Conservation (phyloP, 2,797 vertebrate genomes). For the Arctocebus calabarensis region DNA sequence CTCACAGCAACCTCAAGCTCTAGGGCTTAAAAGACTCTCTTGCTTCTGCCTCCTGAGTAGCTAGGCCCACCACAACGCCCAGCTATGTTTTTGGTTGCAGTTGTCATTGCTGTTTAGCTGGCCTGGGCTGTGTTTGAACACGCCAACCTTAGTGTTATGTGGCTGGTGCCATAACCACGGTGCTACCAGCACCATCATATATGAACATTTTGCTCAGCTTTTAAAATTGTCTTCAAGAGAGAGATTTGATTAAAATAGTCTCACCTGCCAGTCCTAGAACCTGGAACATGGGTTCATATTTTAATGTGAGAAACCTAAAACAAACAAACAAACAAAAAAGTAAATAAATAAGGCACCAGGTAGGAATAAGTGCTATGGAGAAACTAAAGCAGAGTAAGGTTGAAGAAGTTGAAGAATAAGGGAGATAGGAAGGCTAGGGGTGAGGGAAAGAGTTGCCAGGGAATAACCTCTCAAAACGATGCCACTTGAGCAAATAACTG, state of each 20-base stretch:
- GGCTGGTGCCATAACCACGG: too few species aligned
- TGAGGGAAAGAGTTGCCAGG: not conserved
- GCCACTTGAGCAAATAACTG: not conserved
- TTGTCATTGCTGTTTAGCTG: too few species aligned
- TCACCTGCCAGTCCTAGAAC: not conserved
- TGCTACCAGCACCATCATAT: too few species aligned
- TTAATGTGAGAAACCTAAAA: not conserved
- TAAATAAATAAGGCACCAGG: not conserved
- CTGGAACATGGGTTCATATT: not conserved
- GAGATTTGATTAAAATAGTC: not conserved
- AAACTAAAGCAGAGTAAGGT: not conserved
- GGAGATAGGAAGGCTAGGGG: not conserved
- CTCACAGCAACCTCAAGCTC: too few species aligned
- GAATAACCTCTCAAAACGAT: not conserved
- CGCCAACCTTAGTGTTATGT: too few species aligned
- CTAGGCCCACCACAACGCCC: too few species aligned
- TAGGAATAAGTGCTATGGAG: not conserved
- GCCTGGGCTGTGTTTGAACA: too few species aligned
- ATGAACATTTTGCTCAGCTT: not conserved
- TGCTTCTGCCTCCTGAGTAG: too few species aligned
- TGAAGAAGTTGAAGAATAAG: too few species aligned
- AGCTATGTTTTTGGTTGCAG: too few species aligned
- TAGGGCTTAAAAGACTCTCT: too few species aligned
- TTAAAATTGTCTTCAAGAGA: not conserved
- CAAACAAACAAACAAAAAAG: conserved; percentile 32